Evolutionary conservation across 2,888 invertebrate species (phyloP).

Genomic region (Orthosia cruda): DNA sequence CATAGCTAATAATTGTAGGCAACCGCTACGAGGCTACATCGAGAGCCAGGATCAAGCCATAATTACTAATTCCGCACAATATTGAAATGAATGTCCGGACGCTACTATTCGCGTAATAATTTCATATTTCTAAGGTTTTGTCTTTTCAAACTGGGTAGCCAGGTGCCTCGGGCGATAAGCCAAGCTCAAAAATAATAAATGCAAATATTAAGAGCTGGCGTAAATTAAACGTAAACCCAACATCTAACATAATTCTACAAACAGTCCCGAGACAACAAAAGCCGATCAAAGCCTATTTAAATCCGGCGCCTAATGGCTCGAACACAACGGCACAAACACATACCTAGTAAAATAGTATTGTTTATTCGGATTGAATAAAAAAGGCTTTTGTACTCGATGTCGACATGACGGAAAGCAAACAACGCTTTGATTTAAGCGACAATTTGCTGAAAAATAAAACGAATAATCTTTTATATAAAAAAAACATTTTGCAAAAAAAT

Average conservation of each 20-base stretch:
- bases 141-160: no score
- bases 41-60: no score
- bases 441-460: conserved; percentile 3
- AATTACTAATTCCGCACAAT: neutral
- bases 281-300: conserved; percentile 34
- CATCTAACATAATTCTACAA: conserved; percentile 4
- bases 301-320: conserved; percentile 21
- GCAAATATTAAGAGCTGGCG: no score
- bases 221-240: conserved; percentile 6
- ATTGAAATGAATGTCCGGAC: neutral
- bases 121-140: neutral
- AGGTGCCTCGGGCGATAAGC: no score
- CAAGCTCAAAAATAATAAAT: no score
- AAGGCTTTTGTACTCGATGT: neutral
- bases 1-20: neutral
- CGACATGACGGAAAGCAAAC: no score
- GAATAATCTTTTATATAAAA: conserved; percentile 5
- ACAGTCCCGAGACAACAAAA: conserved; percentile 8
- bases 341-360: conserved; percentile 15
- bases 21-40: no score
- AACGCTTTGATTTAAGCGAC: conserved; percentile 18
- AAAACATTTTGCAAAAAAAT: no score
- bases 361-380: conserved; percentile 16
- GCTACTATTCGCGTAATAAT: no score
- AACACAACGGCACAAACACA: conserved; percentile 23